phyloP scores from a whole-genome alignment of 2,888 invertebrate species.

The Adela reaumurella region DNA sequence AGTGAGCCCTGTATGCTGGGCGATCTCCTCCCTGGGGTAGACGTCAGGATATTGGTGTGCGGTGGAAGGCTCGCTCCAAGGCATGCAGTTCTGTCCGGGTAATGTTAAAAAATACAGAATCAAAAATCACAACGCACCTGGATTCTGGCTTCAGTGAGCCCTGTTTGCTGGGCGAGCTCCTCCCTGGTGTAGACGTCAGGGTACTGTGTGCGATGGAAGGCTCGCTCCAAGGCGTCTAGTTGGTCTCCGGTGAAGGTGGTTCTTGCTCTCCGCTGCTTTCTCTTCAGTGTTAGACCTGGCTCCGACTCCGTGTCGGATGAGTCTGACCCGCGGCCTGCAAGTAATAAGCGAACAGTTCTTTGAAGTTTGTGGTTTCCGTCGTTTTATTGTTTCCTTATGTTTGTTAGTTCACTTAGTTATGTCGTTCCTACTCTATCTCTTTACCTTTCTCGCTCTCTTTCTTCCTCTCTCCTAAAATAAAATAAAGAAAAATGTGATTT shows the following conservation, averaged over 20 bases:
- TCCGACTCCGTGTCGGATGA: constrained; percentile 82
- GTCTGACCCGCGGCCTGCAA: constrained; percentile 50
- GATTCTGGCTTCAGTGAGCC: constrained; percentile 89
- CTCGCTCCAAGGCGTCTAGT: constrained; percentile 84
- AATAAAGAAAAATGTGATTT: too few species aligned
- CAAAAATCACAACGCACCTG: constrained; percentile 61
- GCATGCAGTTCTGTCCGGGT: constrained; percentile 90
- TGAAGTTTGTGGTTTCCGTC: too few species aligned
- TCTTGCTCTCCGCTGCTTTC: constrained; percentile 86
- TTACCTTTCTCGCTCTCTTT: too few species aligned
- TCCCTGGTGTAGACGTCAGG: constrained; percentile 94
- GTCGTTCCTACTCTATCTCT: too few species aligned
- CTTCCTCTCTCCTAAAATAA: too few species aligned
- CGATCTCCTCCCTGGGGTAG: constrained; percentile 88
- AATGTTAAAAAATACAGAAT: constrained; percentile 39
- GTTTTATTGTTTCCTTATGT: too few species aligned
- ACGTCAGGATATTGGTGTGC: constrained; percentile 96
- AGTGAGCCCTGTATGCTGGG: constrained; percentile 84
- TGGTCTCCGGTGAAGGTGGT: constrained; percentile 95
- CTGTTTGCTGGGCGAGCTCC: constrained; percentile 85
- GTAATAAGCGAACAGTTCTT: too few species aligned
- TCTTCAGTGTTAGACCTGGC: constrained; percentile 83
- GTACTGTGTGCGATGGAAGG: constrained; percentile 91
- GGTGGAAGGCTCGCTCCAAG: too few species aligned
- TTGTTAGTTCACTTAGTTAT: too few species aligned